phyloP scores from a whole-genome alignment of 2,888 invertebrate species.

The Mantis religiosa region DNA sequence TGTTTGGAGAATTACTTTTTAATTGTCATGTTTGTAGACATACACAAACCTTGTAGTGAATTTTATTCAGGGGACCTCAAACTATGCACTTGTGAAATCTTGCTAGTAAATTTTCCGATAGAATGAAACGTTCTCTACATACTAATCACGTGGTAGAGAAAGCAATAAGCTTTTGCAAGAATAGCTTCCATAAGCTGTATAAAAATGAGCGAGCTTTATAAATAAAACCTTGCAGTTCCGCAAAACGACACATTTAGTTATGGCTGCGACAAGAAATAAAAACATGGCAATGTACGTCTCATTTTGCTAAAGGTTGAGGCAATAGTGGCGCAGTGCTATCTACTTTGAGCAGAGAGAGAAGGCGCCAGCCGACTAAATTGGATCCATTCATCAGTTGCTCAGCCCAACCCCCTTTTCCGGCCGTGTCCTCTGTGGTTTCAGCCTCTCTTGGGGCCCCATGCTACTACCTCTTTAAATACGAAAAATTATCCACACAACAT shows the following conservation, averaged over 20 bases:
- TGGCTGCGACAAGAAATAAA: neutral
- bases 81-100: no score
- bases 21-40: no score
- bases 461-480: neutral
- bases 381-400: constrained; percentile 42
- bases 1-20: no score
- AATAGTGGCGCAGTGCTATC: neutral
- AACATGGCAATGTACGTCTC: neutral
- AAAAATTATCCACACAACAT: neutral
- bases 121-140: no score
- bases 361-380: constrained; percentile 41
- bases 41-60: no score
- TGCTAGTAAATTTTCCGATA: no score
- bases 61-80: no score
- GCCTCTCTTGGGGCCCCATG: neutral
- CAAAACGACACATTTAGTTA: neutral
- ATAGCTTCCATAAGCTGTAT: no score
- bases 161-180: no score
- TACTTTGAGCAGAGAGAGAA: constrained; percentile 17
- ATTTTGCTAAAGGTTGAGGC: neutral
- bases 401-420: neutral
- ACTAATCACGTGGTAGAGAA: no score
- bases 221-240: neutral
- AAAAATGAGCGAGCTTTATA: neutral
- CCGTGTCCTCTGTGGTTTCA: constrained; percentile 12